Base-by-base conservation (phyloP, 2,113 vertebrate species). In the Mionectes macconnelli region DNA sequence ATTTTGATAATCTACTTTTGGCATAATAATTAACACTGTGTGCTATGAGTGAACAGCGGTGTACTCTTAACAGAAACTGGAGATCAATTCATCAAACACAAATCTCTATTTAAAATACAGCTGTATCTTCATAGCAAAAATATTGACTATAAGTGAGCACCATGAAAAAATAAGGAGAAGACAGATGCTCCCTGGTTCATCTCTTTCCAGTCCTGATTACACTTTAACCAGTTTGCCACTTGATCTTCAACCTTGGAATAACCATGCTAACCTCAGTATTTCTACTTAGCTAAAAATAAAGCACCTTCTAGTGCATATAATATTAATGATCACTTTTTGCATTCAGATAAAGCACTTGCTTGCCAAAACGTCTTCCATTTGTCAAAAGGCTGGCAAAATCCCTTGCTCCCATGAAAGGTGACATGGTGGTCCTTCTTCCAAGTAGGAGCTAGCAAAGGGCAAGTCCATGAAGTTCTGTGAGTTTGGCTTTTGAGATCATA, bases 241-340 rank as follows among this genome's bases (percentile, higher is more conserved):
- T 95, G 87, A 88, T 95, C 94, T 95, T 95, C 94, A 95, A 64
- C 87, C 91, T 91, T 87, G 86, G 78, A 88, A 77, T 84, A 80
- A 80, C 60, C 72, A 57, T 23, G 35, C 55, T 91, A 82, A 87
- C 64, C 31, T 86, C 73, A 70, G 23, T 93, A 66, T 93, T 94
- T 94, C 68, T 85, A 53, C 63, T 93, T 89, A 79, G 60, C 56
- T 62, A 64, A 93, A 96, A 97, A 84, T 44, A 95, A 84, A 96
- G 33, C 31, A 52, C 50, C 50, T 80, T 89, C 45, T 66, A 88
- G 52, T 59, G 35, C 18, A 31, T 63, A 62, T 60, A 56, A 55
- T 49, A 70, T 17, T 80, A 92, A 74, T 1, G 1, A 42, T 63
- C 14, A 3, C 25, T 91, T 86, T 82, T n/a, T 93, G 27, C 63